Evolutionary conservation across 2,113 vertebrate genomes (phyloP), one percentile per base, ranked within the genome.

Genomic region (Melanerpes aurifrons): DNA sequence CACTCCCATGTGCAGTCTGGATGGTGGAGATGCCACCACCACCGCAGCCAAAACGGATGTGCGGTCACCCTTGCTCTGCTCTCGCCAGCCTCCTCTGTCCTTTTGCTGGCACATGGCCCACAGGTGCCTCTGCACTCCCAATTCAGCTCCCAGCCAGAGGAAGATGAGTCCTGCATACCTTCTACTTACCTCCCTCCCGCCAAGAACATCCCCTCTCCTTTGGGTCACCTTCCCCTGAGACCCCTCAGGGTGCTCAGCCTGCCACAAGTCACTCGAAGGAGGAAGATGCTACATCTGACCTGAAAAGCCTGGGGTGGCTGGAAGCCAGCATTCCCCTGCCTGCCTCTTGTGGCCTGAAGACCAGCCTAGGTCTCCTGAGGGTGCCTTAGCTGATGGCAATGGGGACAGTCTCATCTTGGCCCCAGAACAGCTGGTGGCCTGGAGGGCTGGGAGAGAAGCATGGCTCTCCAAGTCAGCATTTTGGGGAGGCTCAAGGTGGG

Each of bases 151-250:
- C 64, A 73, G 25, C 5, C 0, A 3, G 25, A 59, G 13, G 32
- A 5, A 82, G 25, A 35, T 0, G 2, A 28, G n/a, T 21, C 7
- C 8, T 4, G 7, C 2, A 7, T n/a, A 70, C 6, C n/a, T 82
- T 48, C 47, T 21, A 43, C 9, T 7, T 0, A 0, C 22, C 43
- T 76, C 28, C 20, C 7, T 72, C 54, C 40, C 31, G 20, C 15
- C 31, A 1, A 0, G 16, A 63, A 24, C 43, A 24, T 25, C 17
- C 17, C 32, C 8, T 35, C 17, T 29, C 58, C 67, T 29, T 40
- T 4, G 2, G 35, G 22, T 72, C 69, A 31, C 77, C 81, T 83
- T 80, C 53, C 59, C 25, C 4, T 1, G 2, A 29, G 58, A 71
- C 7, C 16, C 10, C 31, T 40, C 26, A 7, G 24, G 63, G n/a